Evolutionary conservation across 2,113 vertebrate genomes (phyloP), one percentile per base, ranked within the genome.

Genomic region (Mugil cephalus): DNA sequence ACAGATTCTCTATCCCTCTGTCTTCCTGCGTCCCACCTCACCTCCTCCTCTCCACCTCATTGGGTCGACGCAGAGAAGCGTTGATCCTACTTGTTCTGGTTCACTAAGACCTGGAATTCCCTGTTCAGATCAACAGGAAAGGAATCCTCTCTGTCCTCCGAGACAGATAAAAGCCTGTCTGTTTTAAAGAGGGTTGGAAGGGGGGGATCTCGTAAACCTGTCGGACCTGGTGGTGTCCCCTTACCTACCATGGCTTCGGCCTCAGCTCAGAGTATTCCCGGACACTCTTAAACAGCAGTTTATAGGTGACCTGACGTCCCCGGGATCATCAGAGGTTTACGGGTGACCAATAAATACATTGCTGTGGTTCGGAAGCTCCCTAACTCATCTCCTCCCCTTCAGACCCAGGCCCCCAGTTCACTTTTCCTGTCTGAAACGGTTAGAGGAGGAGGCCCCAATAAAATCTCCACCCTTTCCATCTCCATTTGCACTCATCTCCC

Each of bases 41-140:
- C 51, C 69, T 43, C 54, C 61, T 63, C 36, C 18, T 66, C 77
- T 61, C 15, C 40, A 65, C 46, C 79, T 85, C 59, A 67, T 14
- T 65, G 66, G 56, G 40, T 77, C 6, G 24, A 65, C 30, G 34
- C 60, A 65, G 64, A 69, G 50, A 83, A 66, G 80, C 60, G 51
- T 54, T 90, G 87, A 87, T 93, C 88, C 82, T 51, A 80, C 87
- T 84, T 77, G 92, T 92, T 93, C 88, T 73, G 93, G 92, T 85
- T 94, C 91, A 91, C 54, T 82, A 71, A 84, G 17, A 74, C 67
- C 83, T 87, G 88, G 86, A 89, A 91, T 90, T 87, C 85, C 47
- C 74, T 56, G 43, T 62, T 71, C 34, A 69, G 73, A 89, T 84
- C 85, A 87, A 77, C 85, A 87, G 74, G 73, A 82, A 85, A 59